Conservation (phyloP, 2,888 invertebrate genomes). For the Drosophila bunnanda region DNA sequence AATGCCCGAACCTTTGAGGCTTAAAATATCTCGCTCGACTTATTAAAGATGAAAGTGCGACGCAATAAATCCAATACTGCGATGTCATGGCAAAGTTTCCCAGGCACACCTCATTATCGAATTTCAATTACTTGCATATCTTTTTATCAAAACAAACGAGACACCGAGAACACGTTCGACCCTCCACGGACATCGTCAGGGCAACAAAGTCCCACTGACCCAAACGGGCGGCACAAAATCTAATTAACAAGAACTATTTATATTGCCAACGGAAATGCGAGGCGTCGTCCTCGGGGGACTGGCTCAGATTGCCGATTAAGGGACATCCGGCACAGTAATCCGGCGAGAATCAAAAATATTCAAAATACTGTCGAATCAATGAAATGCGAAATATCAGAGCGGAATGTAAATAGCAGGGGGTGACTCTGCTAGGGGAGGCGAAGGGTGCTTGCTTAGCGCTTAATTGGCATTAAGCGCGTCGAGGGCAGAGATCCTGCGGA, state of each 20-base stretch:
- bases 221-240: slow-evolving; percentile 26
- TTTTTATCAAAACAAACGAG: slow-evolving; percentile 6
- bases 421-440: neutral
- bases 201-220: slow-evolving; percentile 9
- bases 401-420: slow-evolving; percentile 54
- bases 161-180: slow-evolving; percentile 3
- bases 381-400: slow-evolving; percentile 65
- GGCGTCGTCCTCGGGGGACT: neutral
- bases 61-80: neutral
- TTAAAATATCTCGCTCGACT: no score
- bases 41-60: neutral
- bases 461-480: slow-evolving; percentile 78
- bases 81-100: slow-evolving; percentile 9
- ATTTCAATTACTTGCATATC: slow-evolving; percentile 24
- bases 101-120: slow-evolving; percentile 20
- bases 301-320: slow-evolving; percentile 15
- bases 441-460: slow-evolving; percentile 60
- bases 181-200: slow-evolving; percentile 14
- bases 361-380: slow-evolving; percentile 49
- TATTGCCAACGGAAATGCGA: slow-evolving; percentile 20
- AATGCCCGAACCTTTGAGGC: neutral
- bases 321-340: slow-evolving; percentile 28
- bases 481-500: slow-evolving; percentile 46
- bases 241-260: slow-evolving; percentile 57
- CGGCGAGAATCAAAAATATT: slow-evolving; percentile 43